Base-by-base conservation (phyloP, 2,113 vertebrate genomes). In the Lonchura striata region DNA sequence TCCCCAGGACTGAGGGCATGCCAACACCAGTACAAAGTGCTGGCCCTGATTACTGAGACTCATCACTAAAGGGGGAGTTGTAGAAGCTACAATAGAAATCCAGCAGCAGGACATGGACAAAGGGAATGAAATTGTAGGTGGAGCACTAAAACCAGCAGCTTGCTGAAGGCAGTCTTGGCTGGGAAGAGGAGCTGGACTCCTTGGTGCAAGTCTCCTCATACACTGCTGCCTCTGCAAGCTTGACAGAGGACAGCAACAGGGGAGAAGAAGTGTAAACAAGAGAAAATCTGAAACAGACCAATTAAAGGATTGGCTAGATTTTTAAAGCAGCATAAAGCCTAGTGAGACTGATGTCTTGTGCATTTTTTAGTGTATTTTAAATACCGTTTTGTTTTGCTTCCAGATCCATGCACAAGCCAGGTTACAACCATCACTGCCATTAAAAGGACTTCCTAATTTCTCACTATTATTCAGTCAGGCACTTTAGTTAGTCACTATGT, bases 221-320 rank as follows among this genome's bases (percentile, higher is more conserved):
- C 30, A 0, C 4, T 37, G 33, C 33, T 3, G 2, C 47, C 35
- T 52, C 23, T 1, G 1, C 8, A 5, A 33, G 71, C 52, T 25
- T 0, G 0, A 17, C 17, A 41, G n/a, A 0, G 0, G n/a, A 64
- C 31, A 63, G 75, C 49, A 69, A 52, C 2, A 37, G 11, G 41
- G 14, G 41, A 6, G 41, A 42, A 42, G 41, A 15, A 42, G 41
- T 9, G 15, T 24, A 63, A 81, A 47, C 0, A 1, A 70, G 42
- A 81, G 39, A 15, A 92, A 71, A 71, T 35, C 31, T 50, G 69
- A 78, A 21, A 41, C 30, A 63, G 50, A 25, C 6, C 77, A 81
- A 80, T 54, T 59, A 54, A 44, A 77, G 68, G 30, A 70, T 41
- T 78, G 56, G 19, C 39, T 74, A 16, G 24, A 69, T 39, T 78